These are phyloP conservation scores for Conops quadrifasciatus DNA, from an alignment of 2,888 invertebrate species.

Conservation along the genomic window DNA sequence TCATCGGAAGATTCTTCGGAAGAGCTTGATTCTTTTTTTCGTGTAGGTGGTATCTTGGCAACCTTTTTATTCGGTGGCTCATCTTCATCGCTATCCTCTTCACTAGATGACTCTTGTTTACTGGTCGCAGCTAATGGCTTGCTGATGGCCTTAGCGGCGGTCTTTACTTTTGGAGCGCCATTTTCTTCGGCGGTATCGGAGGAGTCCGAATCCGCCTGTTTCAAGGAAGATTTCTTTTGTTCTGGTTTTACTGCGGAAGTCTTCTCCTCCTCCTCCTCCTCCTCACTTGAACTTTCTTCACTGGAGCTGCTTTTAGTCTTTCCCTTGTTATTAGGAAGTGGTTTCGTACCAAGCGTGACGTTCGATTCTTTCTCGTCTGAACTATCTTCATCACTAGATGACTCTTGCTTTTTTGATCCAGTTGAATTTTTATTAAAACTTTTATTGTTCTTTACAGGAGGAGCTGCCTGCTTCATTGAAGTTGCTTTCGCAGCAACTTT, in stretches of 20 bases:
- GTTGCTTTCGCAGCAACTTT: constrained; percentile 39
- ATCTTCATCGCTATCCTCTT: constrained; percentile 45
- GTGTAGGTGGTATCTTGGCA: constrained; percentile 38
- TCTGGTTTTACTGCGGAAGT: constrained; percentile 52
- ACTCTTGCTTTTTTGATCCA: constrained; percentile 46
- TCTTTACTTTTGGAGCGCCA: background rate
- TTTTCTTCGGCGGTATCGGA: too few relatives aligned
- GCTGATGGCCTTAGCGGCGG: constrained; percentile 14
- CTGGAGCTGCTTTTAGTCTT: constrained; percentile 43
- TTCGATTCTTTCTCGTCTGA: constrained; percentile 45
- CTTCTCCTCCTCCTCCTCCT: constrained; percentile 50
- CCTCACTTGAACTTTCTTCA: constrained; percentile 53
- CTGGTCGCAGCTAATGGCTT: constrained; percentile 28
- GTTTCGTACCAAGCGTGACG: too few relatives aligned
- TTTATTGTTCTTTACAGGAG: background rate
- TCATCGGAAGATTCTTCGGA: constrained; percentile 65
- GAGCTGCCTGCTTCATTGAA: constrained; percentile 43
- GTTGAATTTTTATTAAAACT: background rate
- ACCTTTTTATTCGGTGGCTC: constrained; percentile 49
- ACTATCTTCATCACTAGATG: constrained; percentile 59
- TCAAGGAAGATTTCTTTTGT: constrained; percentile 49
- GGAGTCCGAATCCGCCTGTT: too few relatives aligned
- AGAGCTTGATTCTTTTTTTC: constrained; percentile 59
- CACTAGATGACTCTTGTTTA: constrained; percentile 39
- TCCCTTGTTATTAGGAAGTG: too few relatives aligned